A percentile compares a stretch with the other conserved stretches of the same genome.
These are phyloP conservation scores for Drosophila lini DNA, from an alignment of 1,140 invertebrate species.

Conservation along the genomic window DNA sequence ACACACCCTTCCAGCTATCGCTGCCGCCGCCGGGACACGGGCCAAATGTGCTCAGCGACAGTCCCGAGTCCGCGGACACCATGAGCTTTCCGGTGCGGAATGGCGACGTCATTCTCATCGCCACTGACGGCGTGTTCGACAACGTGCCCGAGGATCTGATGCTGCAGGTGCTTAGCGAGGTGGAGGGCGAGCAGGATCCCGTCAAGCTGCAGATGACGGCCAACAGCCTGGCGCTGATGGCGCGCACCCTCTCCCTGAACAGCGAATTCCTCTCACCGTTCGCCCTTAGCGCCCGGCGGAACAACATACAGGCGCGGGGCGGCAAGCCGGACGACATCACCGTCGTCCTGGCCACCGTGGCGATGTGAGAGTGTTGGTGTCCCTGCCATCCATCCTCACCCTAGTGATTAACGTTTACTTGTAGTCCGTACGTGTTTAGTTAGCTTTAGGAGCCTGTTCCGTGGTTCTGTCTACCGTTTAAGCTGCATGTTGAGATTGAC, in stretches of 20 bases:
- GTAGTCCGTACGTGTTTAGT: conserved; percentile 74
- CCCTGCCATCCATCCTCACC: conserved; percentile 18
- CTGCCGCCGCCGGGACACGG: conserved; percentile 95
- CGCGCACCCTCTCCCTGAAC: conserved; percentile 96
- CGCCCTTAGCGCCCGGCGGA: conserved; percentile 94
- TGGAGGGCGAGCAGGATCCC: conserved; percentile 89
- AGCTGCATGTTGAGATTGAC: conserved; percentile 74
- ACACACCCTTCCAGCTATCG: conserved; percentile 98
- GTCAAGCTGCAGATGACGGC: conserved; percentile 94
- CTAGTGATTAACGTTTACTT: conserved; percentile 74
- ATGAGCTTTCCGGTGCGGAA: conserved; percentile 96
- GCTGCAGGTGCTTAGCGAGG: conserved; percentile 83
- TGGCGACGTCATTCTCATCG: conserved; percentile 97
- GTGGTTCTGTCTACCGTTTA: conserved; percentile 74
- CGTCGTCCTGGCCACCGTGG: conserved; percentile 95
- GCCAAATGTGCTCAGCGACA: conserved; percentile 93
- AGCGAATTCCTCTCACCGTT: conserved; percentile 98
- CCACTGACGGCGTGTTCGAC: conserved; percentile 99
- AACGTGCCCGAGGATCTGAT: conserved; percentile 97
- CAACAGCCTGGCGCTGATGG: conserved; percentile 97
- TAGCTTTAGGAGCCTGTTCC: conserved; percentile 71
- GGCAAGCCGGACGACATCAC: conserved; percentile 99
- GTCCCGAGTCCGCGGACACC: conserved; percentile 95
- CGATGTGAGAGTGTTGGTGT: conserved; percentile 86
- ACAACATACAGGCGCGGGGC: conserved; percentile 96